These are phyloP conservation scores for Athalia rosae DNA, from an alignment of 2,888 invertebrate species.

Conservation along the genomic window DNA sequence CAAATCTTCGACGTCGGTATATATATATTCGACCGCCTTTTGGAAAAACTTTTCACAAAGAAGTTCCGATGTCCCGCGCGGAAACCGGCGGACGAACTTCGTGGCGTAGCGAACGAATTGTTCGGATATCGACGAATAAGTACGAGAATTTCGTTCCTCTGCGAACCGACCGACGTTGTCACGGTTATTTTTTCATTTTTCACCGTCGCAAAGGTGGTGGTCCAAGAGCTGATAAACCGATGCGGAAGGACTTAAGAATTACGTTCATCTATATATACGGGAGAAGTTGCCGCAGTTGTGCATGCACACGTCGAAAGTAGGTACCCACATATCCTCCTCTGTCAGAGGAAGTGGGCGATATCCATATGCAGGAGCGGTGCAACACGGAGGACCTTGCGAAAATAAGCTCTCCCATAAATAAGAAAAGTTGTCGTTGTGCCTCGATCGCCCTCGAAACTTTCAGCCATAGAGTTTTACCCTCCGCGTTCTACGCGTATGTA, in stretches of 20 bases:
- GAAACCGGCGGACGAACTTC: too few species aligned
- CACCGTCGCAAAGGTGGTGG: not conserved
- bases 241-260: constrained; percentile 54
- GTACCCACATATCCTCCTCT: too few species aligned
- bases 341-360: constrained; percentile 48
- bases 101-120: too few species aligned
- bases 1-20: constrained; percentile 17
- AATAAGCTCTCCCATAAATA: constrained; percentile 64
- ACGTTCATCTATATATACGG: too few species aligned
- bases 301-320: too few species aligned
- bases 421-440: constrained; percentile 58
- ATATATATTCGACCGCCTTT: not conserved
- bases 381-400: constrained; percentile 50
- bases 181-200: not conserved
- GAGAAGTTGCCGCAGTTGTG: too few species aligned
- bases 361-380: constrained; percentile 59
- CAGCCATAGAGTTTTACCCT: constrained; percentile 12
- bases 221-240: constrained; percentile 42
- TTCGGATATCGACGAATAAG: too few species aligned
- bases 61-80: too few species aligned
- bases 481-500: too few species aligned
- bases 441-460: constrained; percentile 45
- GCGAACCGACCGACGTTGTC: too few species aligned
- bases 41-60: not conserved
- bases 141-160: not conserved